Evolutionary conservation across 2,113 vertebrate genomes (phyloP), one percentile per base, ranked within the genome.

Genomic region (Fregata magnificens): DNA sequence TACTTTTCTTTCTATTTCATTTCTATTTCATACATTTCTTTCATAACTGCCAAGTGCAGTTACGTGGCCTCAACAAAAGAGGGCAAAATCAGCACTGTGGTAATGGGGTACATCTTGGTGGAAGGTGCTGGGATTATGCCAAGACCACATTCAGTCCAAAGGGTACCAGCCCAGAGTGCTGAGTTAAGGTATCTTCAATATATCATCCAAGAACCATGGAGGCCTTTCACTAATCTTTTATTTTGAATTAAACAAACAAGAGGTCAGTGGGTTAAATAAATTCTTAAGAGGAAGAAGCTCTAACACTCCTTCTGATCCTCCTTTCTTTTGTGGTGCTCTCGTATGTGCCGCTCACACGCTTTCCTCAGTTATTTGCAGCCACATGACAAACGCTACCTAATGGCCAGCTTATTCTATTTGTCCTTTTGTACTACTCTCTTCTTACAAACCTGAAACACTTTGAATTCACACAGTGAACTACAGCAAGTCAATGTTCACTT

Each of bases 391-490:
- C 0, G 24, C 74, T 92, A 21, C 67, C 90, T 96, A 90, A 95
- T 86, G 72, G n/a, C 45, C 0, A 0, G 73, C 49, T 95, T 76
- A 81, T 94, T 80, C 86, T 81, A 66, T 67, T 83, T 88, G 55
- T 88, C 44, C 84, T 90, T 95, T 97, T 96, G 87, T 96, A 70
- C 62, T 93, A 52, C 34, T 25, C 49, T 87, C 28, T 87, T 84
- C 86, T 94, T 91, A 95, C 61, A 94, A 92, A 69, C 34, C 87
- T 73, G 90, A 89, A 92, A 56, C 20, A 50, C 74, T 88, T 85
- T 93, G 90, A 93, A 86, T 82, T 96, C 89, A 84, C 71, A 77
- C 79, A 72, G 87, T 38, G 84, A 95, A 95, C 70, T 93, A 65
- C 52, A 63, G 78, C 76, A 70, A 86, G 67, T 62, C 93, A 90